Conservation (phyloP, 2,113 vertebrate species). For the Chamaetylas fuelleborni region DNA sequence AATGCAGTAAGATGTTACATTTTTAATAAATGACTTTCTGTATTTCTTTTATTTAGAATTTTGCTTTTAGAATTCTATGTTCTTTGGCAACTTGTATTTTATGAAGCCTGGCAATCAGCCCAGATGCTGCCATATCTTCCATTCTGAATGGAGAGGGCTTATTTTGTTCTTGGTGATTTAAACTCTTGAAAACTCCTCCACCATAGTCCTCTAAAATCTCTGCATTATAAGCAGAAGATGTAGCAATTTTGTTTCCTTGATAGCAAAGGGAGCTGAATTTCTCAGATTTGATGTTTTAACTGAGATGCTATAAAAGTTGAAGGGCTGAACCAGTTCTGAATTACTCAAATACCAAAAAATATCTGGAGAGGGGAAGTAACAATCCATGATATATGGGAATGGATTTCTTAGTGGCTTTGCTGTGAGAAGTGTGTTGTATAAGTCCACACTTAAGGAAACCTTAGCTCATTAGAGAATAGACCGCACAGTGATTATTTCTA, state of each 20-base stretch:
- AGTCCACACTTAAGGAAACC: neutral
- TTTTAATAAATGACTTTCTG: neutral
- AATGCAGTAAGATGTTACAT: neutral
- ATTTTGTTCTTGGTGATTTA: neutral
- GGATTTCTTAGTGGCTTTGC: neutral
- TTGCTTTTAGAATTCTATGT: neutral
- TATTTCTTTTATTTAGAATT: neutral
- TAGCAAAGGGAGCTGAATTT: neutral
- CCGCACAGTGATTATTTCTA: neutral
- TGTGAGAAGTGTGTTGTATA: neutral
- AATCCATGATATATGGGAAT: neutral
- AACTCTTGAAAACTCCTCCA: neutral
- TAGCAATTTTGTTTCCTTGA: neutral
- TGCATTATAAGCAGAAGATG: neutral
- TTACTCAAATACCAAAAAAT: neutral
- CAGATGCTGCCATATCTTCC: neutral
- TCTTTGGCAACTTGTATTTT: neutral
- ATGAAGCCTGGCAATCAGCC: neutral
- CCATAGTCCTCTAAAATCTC: neutral
- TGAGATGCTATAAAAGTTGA: neutral
- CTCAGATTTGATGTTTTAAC: neutral
- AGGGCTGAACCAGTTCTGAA: neutral
- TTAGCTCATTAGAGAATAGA: neutral
- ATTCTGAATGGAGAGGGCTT: neutral
- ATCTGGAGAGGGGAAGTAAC: neutral